Base-by-base conservation (phyloP, 2,797 vertebrate genomes). In the Myoxocephalus aenaeus region DNA sequence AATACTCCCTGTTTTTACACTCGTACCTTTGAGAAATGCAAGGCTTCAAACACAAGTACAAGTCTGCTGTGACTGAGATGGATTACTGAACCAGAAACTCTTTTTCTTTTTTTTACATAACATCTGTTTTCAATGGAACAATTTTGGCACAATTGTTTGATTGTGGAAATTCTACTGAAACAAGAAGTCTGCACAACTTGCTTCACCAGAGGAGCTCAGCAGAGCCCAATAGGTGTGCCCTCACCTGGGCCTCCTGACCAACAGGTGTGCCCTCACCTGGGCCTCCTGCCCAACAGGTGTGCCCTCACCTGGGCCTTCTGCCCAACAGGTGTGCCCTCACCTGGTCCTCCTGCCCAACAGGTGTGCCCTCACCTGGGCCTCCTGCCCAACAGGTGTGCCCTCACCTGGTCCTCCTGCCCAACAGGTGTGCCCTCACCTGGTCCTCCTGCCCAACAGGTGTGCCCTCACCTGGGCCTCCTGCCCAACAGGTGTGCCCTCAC, bases 341-440 rank as follows among this genome's bases (percentile, higher is more conserved):
- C 69, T 70, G 73, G 85, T 69, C 38, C 46, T 77, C 88, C 92
- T 7, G 48, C 48, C 20, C 48, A 27, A 27, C 25, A 27, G 25
- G 25, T 27, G 3, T 94, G 89, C 90, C 87, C 88, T 92, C 74
- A 14, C 61, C 70, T 70, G 70, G 18, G 18, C 63, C 29, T 59
- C 14, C 29, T 78, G 32, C 32, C 3, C 32, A 32, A 27, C 25
- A 27, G 25, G 25, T 27, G 25, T 27, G 25, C 25, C 25, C 25
- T 12, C 25, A 70, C 46, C 69, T 70, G 73, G 85, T 70, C 38
- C 46, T 77, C 88, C 92, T 3, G 50, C 50, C 9, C 48, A 27
- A 27, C 25, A 27, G 25, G 25, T 27, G 3, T 94, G 89, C 90
- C 87, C n/a, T 12, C 25, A 70, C 46, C 69, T 70, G 73, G 85